Conservation (phyloP, 2,113 vertebrate species). For the Ancistrus triradiatus region DNA sequence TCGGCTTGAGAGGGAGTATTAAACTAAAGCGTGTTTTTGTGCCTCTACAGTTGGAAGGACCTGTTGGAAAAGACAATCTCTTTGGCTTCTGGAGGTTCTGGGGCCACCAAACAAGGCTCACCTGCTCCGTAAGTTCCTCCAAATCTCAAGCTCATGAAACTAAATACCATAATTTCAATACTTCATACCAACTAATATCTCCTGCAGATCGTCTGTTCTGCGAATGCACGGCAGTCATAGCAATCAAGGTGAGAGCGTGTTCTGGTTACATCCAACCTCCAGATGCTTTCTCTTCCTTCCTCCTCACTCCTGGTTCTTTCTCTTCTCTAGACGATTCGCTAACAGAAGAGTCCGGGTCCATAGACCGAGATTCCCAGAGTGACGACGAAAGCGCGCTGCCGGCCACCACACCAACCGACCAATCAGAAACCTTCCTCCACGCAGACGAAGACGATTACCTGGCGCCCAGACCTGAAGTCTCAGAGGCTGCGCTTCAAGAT, state of each 20-base stretch:
- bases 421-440: constrained; percentile 36
- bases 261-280: not conserved
- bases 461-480: constrained; percentile 35
- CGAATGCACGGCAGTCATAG: constrained; percentile 27
- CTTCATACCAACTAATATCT: not conserved
- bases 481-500: constrained; percentile 57
- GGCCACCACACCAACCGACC: constrained; percentile 32
- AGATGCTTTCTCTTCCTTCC: not conserved
- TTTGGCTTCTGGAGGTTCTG: constrained; percentile 37
- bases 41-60: constrained; percentile 63
- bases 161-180: too few relatives aligned
- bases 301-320: not conserved
- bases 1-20: too few relatives aligned
- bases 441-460: constrained; percentile 22
- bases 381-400: constrained; percentile 43
- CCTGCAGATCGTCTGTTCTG: constrained; percentile 45
- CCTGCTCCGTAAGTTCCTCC: constrained; percentile 54
- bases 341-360: constrained; percentile 46
- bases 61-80: constrained; percentile 65
- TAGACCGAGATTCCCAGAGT: constrained; percentile 46
- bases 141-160: not conserved
- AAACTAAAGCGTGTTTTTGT: too few relatives aligned
- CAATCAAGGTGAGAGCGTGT: constrained; percentile 51
- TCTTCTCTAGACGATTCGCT: constrained; percentile 47
- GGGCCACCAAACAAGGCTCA: constrained; percentile 50